Conservation (phyloP, 2,797 vertebrate genomes). For the Melanotaenia trifasciata region DNA sequence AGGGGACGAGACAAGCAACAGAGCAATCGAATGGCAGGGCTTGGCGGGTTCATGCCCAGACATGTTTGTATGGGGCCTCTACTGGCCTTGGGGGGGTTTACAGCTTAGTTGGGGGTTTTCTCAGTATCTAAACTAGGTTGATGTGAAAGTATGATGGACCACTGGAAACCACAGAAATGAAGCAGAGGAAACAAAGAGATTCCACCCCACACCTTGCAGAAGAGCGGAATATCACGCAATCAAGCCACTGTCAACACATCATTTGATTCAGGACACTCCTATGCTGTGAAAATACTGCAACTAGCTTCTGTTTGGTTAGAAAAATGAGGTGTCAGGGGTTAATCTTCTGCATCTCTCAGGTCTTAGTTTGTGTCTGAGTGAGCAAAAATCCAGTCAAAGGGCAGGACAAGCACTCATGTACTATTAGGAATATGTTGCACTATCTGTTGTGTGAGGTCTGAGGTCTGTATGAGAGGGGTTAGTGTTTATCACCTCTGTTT, state of each 20-base stretch:
- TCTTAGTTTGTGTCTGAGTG: constrained; percentile 27
- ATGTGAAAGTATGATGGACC: constrained; percentile 73
- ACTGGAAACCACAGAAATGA: constrained; percentile 74
- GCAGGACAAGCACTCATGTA: constrained; percentile 2
- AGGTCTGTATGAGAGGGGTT: constrained; percentile 58
- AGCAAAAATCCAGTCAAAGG: background rate
- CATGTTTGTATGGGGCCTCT: constrained; percentile 79
- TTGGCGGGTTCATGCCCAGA: constrained; percentile 81
- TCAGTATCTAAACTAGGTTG: constrained; percentile 65
- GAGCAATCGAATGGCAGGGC: constrained; percentile 68
- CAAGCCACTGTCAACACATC: constrained; percentile 51
- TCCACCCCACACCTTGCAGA: constrained; percentile 70
- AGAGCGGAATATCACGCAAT: constrained; percentile 56
- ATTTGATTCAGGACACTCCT: constrained; percentile 29
- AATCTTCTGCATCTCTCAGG: background rate
- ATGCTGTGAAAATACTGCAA: constrained; percentile 1
- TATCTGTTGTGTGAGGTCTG: constrained; percentile 59
- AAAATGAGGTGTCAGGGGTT: background rate
- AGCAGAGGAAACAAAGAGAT: constrained; percentile 76
- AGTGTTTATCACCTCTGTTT: constrained; percentile 51
- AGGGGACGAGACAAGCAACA: constrained; percentile 65
- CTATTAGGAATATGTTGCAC: constrained; percentile 37
- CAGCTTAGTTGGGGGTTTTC: constrained; percentile 70
- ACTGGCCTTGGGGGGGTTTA: constrained; percentile 61
- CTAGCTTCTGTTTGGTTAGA: background rate